Evolutionary conservation across 2,888 invertebrate species (phyloP), one percentile per base, ranked within the genome.

Genomic region (Lycophotia porphyrea): DNA sequence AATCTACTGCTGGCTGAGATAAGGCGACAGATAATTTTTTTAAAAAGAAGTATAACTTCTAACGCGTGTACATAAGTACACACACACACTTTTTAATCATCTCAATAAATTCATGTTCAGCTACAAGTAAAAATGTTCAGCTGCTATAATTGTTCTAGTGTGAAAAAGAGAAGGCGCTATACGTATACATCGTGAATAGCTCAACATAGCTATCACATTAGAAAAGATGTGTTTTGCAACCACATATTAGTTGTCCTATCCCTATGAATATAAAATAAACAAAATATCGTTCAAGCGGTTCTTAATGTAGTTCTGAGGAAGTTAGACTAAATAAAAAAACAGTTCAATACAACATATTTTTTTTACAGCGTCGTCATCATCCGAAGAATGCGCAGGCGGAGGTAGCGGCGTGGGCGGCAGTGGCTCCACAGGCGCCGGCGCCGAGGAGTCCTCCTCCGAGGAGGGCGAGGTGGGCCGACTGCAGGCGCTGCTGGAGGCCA

Each of bases 391-490:
- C 89, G 89, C 88, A 55, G 90, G 91, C 85, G 91, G 91, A 74
- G 92, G 90, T 70, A 86, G 87, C 65, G 85, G 87, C 61, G 85
- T 88, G 74, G 89, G 89, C 55, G 95, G 92, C 88, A 93, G 92
- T 89, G 95, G 91, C 88, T 93, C 92, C 39, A 91, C 92, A 34
- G 91, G 90, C 74, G 92, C 91, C 89, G 95, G 92, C 71, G 92
- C 94, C 86, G 87, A 95, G 90, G 96, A 96, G 91, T 96, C 96
- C 18, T 96, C 96, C 13, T 95, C 95, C 3, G 99, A 99, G 95
- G 99, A 99, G 93, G 98, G 98, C 89, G 99, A 99, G 95, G 99
- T 99, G 92, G 99, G 99, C 58, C 97, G 99, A 68, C 97, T 99
- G 77, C 99, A 99, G 94, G 99, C 99, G 39, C 96, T 99, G 88